A percentile compares a stretch with the other conserved stretches of the same genome.
Conservation (phyloP, 92 coral and sea anemone genomes). For the Montipora capitata region DNA sequence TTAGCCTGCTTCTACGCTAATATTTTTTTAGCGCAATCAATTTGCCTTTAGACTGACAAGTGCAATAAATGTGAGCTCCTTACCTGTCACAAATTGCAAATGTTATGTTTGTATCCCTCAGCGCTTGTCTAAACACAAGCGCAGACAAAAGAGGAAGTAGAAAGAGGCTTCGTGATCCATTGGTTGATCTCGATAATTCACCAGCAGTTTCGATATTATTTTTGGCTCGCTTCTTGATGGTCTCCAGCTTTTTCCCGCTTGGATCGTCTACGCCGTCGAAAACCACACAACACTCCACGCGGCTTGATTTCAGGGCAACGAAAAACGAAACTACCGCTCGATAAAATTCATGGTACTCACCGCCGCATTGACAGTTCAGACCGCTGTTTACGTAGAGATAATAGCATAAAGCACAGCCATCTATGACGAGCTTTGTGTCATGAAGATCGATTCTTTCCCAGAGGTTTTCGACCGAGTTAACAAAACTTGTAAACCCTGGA, state of each 20-base stretch:
- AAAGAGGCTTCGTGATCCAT: not conserved
- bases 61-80: not conserved
- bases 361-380: constrained; percentile 83
- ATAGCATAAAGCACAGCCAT: constrained; percentile 81
- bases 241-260: constrained; percentile 82
- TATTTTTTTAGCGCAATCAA: too few relatives aligned
- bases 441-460: constrained; percentile 73
- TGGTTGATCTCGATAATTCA: constrained; percentile 33
- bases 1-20: too few relatives aligned
- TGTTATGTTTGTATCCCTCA: constrained; percentile 54
- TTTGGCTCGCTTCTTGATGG: constrained; percentile 53
- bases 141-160: constrained; percentile 74
- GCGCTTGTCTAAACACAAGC: constrained; percentile 68
- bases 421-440: constrained; percentile 84
- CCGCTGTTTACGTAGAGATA: constrained; percentile 66
- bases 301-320: constrained; percentile 57
- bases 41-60: too few relatives aligned
- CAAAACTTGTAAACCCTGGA: constrained; percentile 79
- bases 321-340: constrained; percentile 73
- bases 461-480: constrained; percentile 63
- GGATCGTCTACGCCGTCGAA: constrained; percentile 86
- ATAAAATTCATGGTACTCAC: constrained; percentile 85
- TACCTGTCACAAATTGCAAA: constrained; percentile 94
- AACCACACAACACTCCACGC: constrained; percentile 80
- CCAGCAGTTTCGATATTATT: constrained; percentile 54